These are phyloP conservation scores for Trichechus manatus DNA, from an alignment of 2,113 vertebrate species.

Conservation along the genomic window DNA sequence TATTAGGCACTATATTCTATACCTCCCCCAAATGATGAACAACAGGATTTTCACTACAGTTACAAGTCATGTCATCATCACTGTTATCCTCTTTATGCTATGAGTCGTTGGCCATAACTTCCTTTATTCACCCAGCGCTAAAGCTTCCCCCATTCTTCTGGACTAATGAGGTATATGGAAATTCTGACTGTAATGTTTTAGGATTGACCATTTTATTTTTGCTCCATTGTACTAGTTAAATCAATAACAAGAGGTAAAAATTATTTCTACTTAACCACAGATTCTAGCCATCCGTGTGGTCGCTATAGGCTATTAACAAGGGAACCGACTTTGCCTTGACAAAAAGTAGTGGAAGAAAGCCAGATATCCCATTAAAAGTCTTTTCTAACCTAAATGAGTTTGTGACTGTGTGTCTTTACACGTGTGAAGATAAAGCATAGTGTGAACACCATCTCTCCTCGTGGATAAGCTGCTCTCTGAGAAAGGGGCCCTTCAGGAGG, in stretches of 20 bases:
- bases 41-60: background rate
- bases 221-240: background rate
- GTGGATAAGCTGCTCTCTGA: constrained; percentile 36
- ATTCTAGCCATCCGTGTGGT: background rate
- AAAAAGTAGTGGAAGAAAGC: background rate
- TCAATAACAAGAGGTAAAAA: background rate
- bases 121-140: background rate
- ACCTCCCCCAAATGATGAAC: background rate
- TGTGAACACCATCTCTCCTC: background rate
- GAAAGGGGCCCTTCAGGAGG: constrained; percentile 51
- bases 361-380: background rate
- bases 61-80: background rate
- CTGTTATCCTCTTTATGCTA: rapidly evolving
- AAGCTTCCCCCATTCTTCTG: background rate
- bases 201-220: background rate
- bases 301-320: background rate
- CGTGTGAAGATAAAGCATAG: constrained; percentile 20
- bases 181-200: background rate
- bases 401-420: constrained; percentile 21
- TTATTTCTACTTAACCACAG: background rate
- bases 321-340: background rate
- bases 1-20: no score
- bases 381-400: constrained; percentile 44
- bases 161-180: background rate
- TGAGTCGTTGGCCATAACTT: background rate